A percentile compares a stretch with the other conserved stretches of the same genome.
These are phyloP conservation scores for Otolemur crassicaudatus DNA, from an alignment of 2,797 vertebrate genomes.

Conservation along the genomic window DNA sequence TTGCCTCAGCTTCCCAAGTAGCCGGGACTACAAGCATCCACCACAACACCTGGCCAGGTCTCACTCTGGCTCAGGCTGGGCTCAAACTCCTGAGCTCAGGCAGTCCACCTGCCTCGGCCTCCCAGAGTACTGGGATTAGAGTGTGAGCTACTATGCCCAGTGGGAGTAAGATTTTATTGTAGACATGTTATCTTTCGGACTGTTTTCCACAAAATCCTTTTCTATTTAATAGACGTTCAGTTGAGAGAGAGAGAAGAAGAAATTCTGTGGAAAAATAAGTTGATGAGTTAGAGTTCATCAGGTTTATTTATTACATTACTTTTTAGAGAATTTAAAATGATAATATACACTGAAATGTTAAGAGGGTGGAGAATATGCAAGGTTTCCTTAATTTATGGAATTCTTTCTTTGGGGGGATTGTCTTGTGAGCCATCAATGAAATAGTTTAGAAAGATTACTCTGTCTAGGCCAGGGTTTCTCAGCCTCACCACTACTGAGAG, in stretches of 20 bases:
- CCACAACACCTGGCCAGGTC: too few species aligned
- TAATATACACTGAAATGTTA: not conserved
- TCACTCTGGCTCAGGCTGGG: too few species aligned
- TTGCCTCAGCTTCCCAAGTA: too few species aligned
- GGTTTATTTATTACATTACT: not conserved
- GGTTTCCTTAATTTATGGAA: conserved; percentile 2
- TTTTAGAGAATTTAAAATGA: not conserved
- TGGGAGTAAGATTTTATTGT: conserved; percentile 10
- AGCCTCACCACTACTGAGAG: not conserved
- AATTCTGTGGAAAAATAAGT: not conserved
- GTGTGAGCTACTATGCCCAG: too few species aligned
- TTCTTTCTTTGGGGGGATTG: not conserved
- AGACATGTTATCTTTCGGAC: not conserved
- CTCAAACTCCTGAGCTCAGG: too few species aligned
- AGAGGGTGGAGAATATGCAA: not conserved
- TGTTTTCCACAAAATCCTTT: conserved; percentile 20
- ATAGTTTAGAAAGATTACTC: not conserved
- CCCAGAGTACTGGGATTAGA: too few species aligned
- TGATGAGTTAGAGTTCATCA: conserved; percentile 3
- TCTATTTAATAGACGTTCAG: not conserved
- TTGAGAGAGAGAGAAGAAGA: not conserved
- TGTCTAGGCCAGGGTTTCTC: conserved; percentile 17
- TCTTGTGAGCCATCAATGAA: not conserved
- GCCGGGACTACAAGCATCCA: too few species aligned
- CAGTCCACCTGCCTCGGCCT: too few species aligned